These are phyloP conservation scores for Ictalurus punctatus DNA, from an alignment of 2,113 vertebrate species.

Conservation along the genomic window DNA sequence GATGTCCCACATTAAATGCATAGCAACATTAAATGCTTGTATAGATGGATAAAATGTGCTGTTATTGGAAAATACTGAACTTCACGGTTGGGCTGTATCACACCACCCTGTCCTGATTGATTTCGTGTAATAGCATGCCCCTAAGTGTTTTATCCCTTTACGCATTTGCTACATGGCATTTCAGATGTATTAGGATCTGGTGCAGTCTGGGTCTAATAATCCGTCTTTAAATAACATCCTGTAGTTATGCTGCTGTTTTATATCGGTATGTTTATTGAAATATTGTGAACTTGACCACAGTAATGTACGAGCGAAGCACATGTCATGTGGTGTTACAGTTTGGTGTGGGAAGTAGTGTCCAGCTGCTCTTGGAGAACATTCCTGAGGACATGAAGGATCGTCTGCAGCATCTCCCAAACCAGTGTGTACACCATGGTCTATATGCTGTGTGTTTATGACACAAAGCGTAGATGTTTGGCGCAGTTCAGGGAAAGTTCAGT, in stretches of 20 bases:
- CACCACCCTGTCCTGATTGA: background rate
- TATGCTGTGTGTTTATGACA: background rate
- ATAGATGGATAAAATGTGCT: background rate
- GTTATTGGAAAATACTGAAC: background rate
- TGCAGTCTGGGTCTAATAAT: background rate
- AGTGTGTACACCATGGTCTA: background rate
- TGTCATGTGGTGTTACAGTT: background rate
- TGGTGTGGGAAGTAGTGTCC: no score
- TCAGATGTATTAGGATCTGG: background rate
- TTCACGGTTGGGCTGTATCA: background rate
- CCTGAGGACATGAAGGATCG: background rate
- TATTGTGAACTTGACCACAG: background rate
- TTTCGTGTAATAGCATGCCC: background rate
- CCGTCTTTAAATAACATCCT: background rate
- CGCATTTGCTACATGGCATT: background rate
- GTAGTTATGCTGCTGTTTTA: background rate
- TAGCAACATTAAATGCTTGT: no score
- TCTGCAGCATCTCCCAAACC: background rate
- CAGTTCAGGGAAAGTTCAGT: constrained; percentile 39
- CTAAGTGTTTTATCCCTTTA: background rate
- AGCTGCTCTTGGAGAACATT: constrained; percentile 6
- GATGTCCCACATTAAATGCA: background rate
- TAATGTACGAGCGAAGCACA: background rate
- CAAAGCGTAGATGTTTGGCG: background rate
- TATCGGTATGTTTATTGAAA: background rate